These are phyloP conservation scores for Julus scandinavius DNA, from an alignment of 2,888 invertebrate species.

Conservation along the genomic window DNA sequence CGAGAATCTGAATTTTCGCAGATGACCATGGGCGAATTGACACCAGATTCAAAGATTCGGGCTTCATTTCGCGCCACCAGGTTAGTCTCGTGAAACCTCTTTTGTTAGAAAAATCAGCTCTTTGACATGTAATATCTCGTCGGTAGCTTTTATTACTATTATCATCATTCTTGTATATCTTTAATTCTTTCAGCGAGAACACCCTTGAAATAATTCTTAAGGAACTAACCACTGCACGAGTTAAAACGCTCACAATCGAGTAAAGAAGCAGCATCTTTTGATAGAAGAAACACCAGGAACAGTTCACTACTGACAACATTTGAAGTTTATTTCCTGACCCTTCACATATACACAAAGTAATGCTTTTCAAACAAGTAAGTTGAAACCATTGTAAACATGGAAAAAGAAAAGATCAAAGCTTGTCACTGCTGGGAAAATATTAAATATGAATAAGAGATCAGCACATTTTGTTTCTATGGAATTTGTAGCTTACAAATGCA, in stretches of 20 bases:
- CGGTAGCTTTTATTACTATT: too few species aligned
- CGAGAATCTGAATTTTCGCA: neutral
- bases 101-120: neutral
- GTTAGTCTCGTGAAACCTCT: too few species aligned
- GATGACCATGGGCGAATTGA: constrained; percentile 33
- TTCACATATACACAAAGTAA: neutral
- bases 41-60: neutral
- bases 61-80: constrained; percentile 42
- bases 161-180: too few species aligned
- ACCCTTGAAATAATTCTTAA: constrained; percentile 30
- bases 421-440: neutral
- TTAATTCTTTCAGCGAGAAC: constrained; percentile 27
- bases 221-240: constrained; percentile 5
- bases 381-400: neutral
- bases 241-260: constrained; percentile 18
- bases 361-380: neutral
- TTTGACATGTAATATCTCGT: too few species aligned
- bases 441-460: too few species aligned
- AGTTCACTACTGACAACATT: neutral
- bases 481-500: too few species aligned
- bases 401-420: neutral
- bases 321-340: neutral
- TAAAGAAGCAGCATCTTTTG: neutral
- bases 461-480: too few species aligned
- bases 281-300: neutral